Evolutionary conservation across 2,113 vertebrate species (phyloP).

Genomic region (Nematolebias whitei): DNA sequence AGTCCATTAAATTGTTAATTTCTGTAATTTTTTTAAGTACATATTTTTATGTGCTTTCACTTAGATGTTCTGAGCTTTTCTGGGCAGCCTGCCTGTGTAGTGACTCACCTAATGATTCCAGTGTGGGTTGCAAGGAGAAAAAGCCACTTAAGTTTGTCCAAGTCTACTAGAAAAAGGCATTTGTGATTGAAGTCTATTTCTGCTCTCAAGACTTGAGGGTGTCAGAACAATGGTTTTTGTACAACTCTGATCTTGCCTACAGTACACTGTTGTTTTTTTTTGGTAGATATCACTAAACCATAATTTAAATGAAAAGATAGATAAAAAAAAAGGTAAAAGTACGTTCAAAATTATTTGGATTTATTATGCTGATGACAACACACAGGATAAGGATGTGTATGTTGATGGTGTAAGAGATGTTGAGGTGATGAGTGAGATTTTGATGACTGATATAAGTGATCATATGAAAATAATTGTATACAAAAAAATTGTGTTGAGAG

Average conservation of each 20-base stretch:
- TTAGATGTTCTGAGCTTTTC: constrained; percentile 53
- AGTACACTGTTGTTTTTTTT: constrained; percentile 3
- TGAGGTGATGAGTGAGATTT: too few relatives aligned
- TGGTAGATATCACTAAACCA: neutral
- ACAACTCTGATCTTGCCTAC: constrained; percentile 6
- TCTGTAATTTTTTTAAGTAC: constrained; percentile 25
- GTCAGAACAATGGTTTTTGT: constrained; percentile 23
- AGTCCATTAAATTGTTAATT: constrained; percentile 51
- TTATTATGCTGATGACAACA: neutral
- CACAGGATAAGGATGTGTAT: too few relatives aligned
- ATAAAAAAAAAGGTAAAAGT: too few relatives aligned
- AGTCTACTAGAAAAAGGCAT: constrained; percentile 31
- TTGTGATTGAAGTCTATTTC: constrained; percentile 45
- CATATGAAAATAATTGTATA: too few relatives aligned
- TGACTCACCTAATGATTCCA: constrained; percentile 73
- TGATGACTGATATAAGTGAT: too few relatives aligned
- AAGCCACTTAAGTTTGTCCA: constrained; percentile 52
- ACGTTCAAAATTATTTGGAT: too few relatives aligned
- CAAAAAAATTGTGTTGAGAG: too few relatives aligned
- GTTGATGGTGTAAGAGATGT: too few relatives aligned
- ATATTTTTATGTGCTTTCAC: constrained; percentile 60
- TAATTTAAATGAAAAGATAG: too few relatives aligned
- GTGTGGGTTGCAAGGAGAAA: constrained; percentile 52
- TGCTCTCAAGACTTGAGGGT: constrained; percentile 14
- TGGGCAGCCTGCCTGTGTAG: constrained; percentile 38